phyloP scores from a whole-genome alignment of 2,113 vertebrate species.

The Ceratotherium simum region DNA sequence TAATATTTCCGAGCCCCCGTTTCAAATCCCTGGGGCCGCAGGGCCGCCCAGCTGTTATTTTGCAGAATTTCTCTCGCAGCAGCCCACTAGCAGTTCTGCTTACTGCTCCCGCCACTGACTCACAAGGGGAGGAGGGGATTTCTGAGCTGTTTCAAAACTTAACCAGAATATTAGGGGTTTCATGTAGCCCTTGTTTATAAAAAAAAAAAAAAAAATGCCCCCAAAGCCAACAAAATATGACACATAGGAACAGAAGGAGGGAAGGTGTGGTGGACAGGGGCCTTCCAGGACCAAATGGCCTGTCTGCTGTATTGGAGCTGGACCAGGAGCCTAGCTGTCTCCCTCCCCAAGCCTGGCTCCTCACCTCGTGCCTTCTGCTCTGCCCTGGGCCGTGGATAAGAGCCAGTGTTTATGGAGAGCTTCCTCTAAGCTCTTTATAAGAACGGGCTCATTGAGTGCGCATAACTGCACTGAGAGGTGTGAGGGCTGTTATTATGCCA shows the following conservation, averaged over 20 bases:
- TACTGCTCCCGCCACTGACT: constrained; percentile 77
- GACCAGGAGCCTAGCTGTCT: neutral
- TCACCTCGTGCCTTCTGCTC: neutral
- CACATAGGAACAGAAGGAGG: neutral
- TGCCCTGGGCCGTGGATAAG: neutral
- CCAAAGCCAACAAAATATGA: constrained; percentile 49
- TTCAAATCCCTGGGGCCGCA: constrained; percentile 16
- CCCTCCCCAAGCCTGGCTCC: neutral
- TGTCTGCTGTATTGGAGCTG: too few relatives aligned
- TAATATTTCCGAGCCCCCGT: neutral
- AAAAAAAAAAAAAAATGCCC: constrained; percentile 17
- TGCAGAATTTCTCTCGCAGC: constrained; percentile 45
- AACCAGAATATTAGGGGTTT: constrained; percentile 74
- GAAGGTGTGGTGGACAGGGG: neutral
- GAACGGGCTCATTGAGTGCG: neutral
- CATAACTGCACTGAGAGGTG: neutral
- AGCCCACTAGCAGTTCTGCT: constrained; percentile 69
- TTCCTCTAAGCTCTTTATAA: neutral
- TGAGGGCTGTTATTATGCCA: neutral
- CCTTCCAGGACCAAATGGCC: neutral
- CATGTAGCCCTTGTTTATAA: constrained; percentile 49
- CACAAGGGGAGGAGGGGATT: constrained; percentile 83
- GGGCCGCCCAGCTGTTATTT: constrained; percentile 64
- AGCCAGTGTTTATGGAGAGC: neutral
- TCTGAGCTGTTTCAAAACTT: constrained; percentile 76